Evolutionary conservation across 1,140 invertebrate genomes (phyloP), one percentile per base, ranked within the genome.

Genomic region (Metopolophium dirhodum): DNA sequence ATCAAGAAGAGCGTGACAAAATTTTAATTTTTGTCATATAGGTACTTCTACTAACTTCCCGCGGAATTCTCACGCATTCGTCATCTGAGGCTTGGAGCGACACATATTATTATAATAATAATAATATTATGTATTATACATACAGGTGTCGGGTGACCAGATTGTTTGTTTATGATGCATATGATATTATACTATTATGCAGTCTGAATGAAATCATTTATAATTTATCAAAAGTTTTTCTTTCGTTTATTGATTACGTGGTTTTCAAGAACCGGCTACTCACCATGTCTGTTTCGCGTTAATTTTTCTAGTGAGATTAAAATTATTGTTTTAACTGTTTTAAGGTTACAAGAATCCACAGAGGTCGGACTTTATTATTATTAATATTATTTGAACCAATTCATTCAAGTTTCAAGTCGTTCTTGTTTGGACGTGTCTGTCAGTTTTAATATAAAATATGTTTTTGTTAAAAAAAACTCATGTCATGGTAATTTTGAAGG

Each of bases 321-420:
- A 77, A 77, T 35, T 88, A 86, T 86, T 89, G 30, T 57, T 41
- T 89, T 89, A 23, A 86, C 47, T 89, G 30, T 57, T 41, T 89
- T 89, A 35, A 6, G 23, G 51, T 41, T 89, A 89, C 9, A 14
- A 41, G 3, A 61, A 61, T 68, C 14, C 35, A 45, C 2, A 45
- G 7, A 41, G 26, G 51, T 90, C 4, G 26, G 7, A 68, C 9
- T 41, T 57, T 22, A 90, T 61, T 90, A 90, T 90, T 90, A 57
- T 61, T 90, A 90, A 68, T 68, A 90, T 45, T 68, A 45, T 90
- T 90, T 90, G 1, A 45, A 61, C 14, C 37, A 37, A 90, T 57
- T 51, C 49, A 89, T 89, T 89, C 41, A 61, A 90, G 89, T 68
- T 68, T 68, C 37, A 30, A 90, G 41, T 68, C 61, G 22, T 89